These are phyloP conservation scores for sheep (Ovis aries) DNA, from an alignment of 2,113 vertebrate species.

Conservation along the genomic window DNA sequence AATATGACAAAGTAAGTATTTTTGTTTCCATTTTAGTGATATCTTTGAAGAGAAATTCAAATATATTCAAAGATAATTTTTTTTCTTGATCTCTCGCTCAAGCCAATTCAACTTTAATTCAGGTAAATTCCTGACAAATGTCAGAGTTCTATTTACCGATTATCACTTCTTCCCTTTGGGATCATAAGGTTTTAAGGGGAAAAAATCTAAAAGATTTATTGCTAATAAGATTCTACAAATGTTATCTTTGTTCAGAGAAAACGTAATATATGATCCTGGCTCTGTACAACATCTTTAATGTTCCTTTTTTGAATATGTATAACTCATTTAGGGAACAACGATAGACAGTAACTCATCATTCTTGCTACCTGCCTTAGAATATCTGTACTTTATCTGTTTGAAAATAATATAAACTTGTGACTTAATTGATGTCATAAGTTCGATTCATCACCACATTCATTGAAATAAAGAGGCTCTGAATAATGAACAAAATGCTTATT, in stretches of 20 bases:
- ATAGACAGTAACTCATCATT: constrained; percentile 58
- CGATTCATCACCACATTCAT: constrained; percentile 49
- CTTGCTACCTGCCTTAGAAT: constrained; percentile 70
- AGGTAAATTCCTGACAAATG: constrained; percentile 54
- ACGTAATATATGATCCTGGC: constrained; percentile 61
- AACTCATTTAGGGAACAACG: constrained; percentile 54
- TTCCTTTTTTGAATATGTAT: constrained; percentile 67
- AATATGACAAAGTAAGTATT: constrained; percentile 43
- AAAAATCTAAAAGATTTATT: constrained; percentile 65
- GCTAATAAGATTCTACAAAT: constrained; percentile 67
- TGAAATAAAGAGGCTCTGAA: constrained; percentile 64
- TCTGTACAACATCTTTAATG: constrained; percentile 36
- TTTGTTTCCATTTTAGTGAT: constrained; percentile 51
- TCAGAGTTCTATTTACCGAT: constrained; percentile 67
- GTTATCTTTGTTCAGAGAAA: constrained; percentile 65
- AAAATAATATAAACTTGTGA: constrained; percentile 63
- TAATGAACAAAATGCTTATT: constrained; percentile 65
- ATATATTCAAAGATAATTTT: constrained; percentile 35
- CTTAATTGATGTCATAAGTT: constrained; percentile 73
- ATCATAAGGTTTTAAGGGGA: constrained; percentile 69
- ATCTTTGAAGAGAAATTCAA: constrained; percentile 48
- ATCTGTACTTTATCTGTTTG: constrained; percentile 54
- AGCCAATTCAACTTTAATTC: constrained; percentile 55
- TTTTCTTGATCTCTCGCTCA: constrained; percentile 31
- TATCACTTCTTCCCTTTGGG: constrained; percentile 60